Evolutionary conservation across 2,888 invertebrate genomes (phyloP), one percentile per base, ranked within the genome.

Genomic region (Meteorus cinctellus): DNA sequence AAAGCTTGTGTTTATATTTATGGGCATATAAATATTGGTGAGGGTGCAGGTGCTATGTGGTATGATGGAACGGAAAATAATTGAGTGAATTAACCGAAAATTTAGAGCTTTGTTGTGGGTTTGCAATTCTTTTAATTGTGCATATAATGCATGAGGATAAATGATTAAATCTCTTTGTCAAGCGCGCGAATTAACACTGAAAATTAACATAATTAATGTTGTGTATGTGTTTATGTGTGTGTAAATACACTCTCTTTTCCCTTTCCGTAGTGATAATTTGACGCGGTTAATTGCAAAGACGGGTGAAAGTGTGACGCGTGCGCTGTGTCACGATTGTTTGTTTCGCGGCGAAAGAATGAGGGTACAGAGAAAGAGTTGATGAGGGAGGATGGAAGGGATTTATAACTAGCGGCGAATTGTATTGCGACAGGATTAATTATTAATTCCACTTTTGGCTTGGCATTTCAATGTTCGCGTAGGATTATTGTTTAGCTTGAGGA

Each of bases 241-340:
- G 36, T 55, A 34, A 59, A n/a, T 69, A 41, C 4, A n/a, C n/a
- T 55, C 34, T 19, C 27, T 72, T 82, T 77, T 77, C 73, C 78
- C 79, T 77, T 79, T 81, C 80, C 79, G 69, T 76, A 78, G 77
- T 84, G 79, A 70, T 81, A 80, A 81, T 80, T 81, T 75, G 77
- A 77, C 76, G 80, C 78, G 55, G 79, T 78, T 81, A 81, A 81
- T 81, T 81, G 80, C 79, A 77, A 60, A 72, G 79, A 62, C 76
- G 80, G 73, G 81, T 81, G 81, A 81, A 81, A 81, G 81, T 79
- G 79, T 79, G 68, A 63, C 81, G 81, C 79, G 80, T 80, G 79
- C 79, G 78, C 77, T 45, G 76, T 73, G 78, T 79, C 81, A 77
- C 78, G 79, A 80, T 80, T 80, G 59, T 70, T 55, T 34, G 19